Base-by-base conservation (phyloP, 2,888 invertebrate genomes). In the Spicauda simplicius region DNA sequence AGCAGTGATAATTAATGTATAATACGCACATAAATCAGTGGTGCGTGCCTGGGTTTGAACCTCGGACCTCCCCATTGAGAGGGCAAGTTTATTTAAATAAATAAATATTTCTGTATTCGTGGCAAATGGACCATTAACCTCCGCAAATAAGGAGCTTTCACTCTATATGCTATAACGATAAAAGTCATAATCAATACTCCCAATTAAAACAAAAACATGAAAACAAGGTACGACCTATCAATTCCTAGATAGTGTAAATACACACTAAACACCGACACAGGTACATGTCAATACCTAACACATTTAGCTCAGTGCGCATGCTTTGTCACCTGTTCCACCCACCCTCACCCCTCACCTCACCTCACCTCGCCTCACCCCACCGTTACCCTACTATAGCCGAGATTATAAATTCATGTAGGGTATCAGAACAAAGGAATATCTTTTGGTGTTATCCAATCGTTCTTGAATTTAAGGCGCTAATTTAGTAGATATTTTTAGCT, bases 281-380 rank as follows among this genome's bases (percentile, higher is more conserved):
- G 48, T 64, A 64, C 33, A 56, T 64, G 55, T 56, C 56, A 50
- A 56, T 64, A 64, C 37, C 62, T 64, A 64, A 64, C 63, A 56
- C 56, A 30, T 64, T 64, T 63, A 56, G 64, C 50, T 64, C 58
- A 64, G 64, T 64, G 64, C 64, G 64, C 64, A 64, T 58, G 64
- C 64, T 57, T 64, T 58, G 52, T 58, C 64, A 58, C 64, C 64
- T 58, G 58, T 58, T 19, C 37, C 69, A 60, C 37, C 41, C n/a
- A 14, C 55, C 12, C 48, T n/a, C 45, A 45, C 61, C 63, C 20
- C 30, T 14, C 56, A 30, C 56, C 33, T 33, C 25, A 25, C 4
- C 55, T 30, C 14, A 8, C 25, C 30, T 16, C 56, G 11, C n/a
- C 56, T n/a, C 56, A 33, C 54, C 33, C 56, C 33, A 33, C 33